Percentiles rank a stretch among this genome's conserved stretches.
These are phyloP conservation scores for Chlorodrepanis virens DNA, from an alignment of 2,113 vertebrate species.

Conservation along the genomic window DNA sequence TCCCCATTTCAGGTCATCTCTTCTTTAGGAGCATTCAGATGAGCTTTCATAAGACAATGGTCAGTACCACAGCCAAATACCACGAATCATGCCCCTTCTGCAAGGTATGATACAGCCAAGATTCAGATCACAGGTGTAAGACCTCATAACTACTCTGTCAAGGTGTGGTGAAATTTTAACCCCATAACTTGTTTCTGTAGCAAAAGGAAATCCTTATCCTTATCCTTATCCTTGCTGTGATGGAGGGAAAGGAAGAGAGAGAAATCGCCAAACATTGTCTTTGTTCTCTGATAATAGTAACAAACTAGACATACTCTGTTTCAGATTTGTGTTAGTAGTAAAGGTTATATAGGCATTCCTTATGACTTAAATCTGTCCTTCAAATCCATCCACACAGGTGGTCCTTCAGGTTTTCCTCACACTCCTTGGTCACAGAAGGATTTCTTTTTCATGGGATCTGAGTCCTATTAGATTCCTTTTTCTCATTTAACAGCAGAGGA, in stretches of 20 bases:
- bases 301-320: neutral
- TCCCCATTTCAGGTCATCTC: neutral
- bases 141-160: neutral
- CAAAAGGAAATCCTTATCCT: neutral
- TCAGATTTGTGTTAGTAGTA: neutral
- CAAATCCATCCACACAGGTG: neutral
- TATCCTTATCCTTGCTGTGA: neutral
- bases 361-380: neutral
- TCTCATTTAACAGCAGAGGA: neutral
- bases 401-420: neutral
- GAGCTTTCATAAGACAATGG: neutral
- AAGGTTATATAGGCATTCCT: neutral
- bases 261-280: neutral
- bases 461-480: neutral
- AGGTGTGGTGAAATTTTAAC: neutral
- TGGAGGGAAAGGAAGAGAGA: neutral
- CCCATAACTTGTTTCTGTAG: neutral
- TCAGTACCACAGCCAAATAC: neutral
- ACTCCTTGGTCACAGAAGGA: neutral
- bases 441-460: neutral
- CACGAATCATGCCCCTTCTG: neutral
- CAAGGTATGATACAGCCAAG: neutral
- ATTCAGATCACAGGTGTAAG: neutral
- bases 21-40: neutral
- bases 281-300: neutral